A percentile compares a stretch with the other conserved stretches of the same genome.
These are phyloP conservation scores for Alosa sapidissima DNA, from an alignment of 2,797 vertebrate species.

Conservation along the genomic window DNA sequence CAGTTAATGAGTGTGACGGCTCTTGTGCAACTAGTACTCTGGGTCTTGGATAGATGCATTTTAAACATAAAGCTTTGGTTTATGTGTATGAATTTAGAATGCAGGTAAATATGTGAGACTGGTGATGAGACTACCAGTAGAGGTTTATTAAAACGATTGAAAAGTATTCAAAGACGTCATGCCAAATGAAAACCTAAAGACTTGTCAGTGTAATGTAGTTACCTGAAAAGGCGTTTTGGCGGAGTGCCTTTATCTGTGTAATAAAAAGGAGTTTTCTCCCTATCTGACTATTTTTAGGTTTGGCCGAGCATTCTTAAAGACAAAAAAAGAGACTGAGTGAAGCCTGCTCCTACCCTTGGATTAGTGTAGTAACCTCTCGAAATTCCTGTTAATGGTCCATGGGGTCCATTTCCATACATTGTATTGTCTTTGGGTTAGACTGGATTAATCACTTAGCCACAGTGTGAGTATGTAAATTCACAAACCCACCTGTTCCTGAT, in stretches of 20 bases:
- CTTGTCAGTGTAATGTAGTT: background rate
- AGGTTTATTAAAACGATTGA: background rate
- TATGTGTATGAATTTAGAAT: background rate
- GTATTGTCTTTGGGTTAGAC: background rate
- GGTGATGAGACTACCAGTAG: background rate
- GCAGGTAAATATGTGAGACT: background rate
- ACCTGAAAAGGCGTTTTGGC: background rate
- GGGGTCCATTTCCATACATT: background rate
- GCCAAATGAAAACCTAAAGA: too few relatives aligned
- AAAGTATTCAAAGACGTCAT: background rate
- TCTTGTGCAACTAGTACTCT: background rate
- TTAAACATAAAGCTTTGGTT: background rate
- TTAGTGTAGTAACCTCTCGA: background rate
- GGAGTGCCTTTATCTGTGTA: too few relatives aligned
- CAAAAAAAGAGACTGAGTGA: too few relatives aligned
- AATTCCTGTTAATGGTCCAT: background rate
- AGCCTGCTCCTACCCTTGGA: too few relatives aligned
- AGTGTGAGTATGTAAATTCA: background rate
- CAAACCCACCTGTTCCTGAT: background rate
- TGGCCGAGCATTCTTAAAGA: too few relatives aligned
- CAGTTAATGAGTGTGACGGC: background rate
- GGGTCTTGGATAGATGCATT: background rate
- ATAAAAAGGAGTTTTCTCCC: too few relatives aligned
- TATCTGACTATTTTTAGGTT: too few relatives aligned
- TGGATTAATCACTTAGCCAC: background rate